These are phyloP conservation scores for Scyliorhinus canicula DNA, from an alignment of 2,797 vertebrate genomes.

Conservation along the genomic window DNA sequence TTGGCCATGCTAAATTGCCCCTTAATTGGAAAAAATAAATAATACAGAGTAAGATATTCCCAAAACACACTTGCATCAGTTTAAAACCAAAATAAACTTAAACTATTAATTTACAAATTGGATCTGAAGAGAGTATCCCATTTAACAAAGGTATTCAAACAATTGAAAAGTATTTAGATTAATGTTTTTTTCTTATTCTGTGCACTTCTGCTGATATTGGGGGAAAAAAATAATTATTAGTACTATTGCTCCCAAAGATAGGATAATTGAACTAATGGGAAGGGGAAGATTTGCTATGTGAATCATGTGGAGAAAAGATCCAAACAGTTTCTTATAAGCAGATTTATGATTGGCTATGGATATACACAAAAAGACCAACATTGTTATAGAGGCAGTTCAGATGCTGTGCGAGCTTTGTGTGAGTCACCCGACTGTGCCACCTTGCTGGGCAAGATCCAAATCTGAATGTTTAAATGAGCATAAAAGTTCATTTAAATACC, in stretches of 20 bases:
- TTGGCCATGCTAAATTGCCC: too few relatives aligned
- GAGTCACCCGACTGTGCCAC: too few relatives aligned
- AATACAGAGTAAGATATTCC: background rate
- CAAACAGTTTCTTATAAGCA: background rate
- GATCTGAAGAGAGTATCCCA: background rate
- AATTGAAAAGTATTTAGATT: background rate
- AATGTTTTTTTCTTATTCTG: background rate
- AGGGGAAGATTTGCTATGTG: background rate
- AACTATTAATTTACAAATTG: background rate
- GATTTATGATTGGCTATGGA: background rate
- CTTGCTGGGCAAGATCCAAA: too few relatives aligned
- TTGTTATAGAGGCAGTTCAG: background rate
- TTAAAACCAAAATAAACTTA: background rate
- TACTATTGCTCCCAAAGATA: background rate
- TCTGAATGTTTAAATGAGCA: too few relatives aligned
- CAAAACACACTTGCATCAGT: background rate
- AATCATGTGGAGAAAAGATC: background rate
- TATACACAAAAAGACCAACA: background rate
- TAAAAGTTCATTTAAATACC: too few relatives aligned
- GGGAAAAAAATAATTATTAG: background rate
- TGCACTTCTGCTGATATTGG: background rate
- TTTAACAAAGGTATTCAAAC: background rate
- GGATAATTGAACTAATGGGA: background rate
- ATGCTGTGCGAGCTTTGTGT: too few relatives aligned
- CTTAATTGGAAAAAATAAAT: too few relatives aligned